Evolutionary conservation across 2,797 vertebrate genomes (phyloP).

Genomic region (Oreonectes daqikongensis): DNA sequence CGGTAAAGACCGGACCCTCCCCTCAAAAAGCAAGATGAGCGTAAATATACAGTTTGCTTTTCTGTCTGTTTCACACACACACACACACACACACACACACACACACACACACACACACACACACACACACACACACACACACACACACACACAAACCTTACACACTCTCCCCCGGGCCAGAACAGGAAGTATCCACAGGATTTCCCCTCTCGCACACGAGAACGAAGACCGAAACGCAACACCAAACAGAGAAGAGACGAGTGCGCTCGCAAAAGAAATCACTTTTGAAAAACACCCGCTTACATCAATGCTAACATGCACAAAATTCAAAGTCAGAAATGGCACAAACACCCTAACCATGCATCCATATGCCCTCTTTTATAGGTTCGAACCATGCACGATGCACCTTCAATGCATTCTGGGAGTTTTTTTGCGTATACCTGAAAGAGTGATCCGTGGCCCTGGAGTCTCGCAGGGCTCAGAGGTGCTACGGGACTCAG

Average conservation of each 20-base stretch:
- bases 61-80: background rate
- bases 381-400: background rate
- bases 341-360: background rate
- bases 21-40: conserved; percentile 47
- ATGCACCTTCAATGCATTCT: background rate
- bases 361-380: background rate
- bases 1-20: conserved; percentile 46
- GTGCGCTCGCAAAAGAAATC: conserved; percentile 6
- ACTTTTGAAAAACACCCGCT: background rate
- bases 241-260: conserved; percentile 55
- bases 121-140: conserved; percentile 37
- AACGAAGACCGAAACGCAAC: conserved; percentile 60
- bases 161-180: conserved; percentile 58
- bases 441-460: conserved; percentile 91
- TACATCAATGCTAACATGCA: background rate
- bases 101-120: too few relatives aligned
- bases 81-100: background rate
- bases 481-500: conserved; percentile 93
- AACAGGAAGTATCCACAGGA: conserved; percentile 68
- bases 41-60: conserved; percentile 28
- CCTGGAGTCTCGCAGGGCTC: conserved; percentile 92
- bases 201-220: conserved; percentile 63
- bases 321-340: background rate
- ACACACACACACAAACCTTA: conserved; percentile 31
- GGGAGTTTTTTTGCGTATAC: conserved; percentile 65